A percentile compares a stretch with the other conserved stretches of the same genome.
phyloP scores from a whole-genome alignment of 2,113 vertebrate genomes.

The Bucco capensis region DNA sequence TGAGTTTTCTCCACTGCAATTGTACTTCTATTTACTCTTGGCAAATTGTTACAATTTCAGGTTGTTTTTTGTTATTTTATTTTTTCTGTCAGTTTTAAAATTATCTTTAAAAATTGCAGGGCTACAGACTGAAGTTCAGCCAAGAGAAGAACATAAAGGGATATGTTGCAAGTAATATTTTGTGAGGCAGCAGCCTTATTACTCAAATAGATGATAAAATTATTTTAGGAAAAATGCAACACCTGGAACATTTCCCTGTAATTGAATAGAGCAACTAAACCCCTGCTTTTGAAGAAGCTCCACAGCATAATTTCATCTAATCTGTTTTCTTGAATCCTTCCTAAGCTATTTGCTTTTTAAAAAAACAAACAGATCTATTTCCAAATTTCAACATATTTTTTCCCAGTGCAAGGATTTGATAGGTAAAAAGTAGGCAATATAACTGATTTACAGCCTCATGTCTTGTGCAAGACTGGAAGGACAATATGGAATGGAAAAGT shows the following conservation, averaged over 20 bases:
- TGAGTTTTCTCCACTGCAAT: constrained; percentile 22
- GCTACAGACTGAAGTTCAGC: not conserved
- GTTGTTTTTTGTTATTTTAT: not conserved
- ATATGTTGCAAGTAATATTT: not conserved
- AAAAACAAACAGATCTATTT: not conserved
- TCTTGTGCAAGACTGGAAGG: not conserved
- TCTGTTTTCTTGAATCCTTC: not conserved
- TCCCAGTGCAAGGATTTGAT: not conserved
- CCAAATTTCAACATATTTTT: not conserved
- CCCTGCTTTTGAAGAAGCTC: not conserved
- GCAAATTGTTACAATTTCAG: constrained; percentile 24
- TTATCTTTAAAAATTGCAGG: constrained; percentile 39
- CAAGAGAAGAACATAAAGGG: not conserved
- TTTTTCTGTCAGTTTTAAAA: constrained; percentile 39
- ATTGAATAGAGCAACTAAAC: constrained; percentile 2
- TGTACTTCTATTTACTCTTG: constrained; percentile 55
- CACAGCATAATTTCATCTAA: not conserved
- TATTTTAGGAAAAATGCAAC: constrained; percentile 48
- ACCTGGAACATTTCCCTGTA: constrained; percentile 9
- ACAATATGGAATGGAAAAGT: not conserved
- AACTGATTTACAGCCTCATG: not conserved
- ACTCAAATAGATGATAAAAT: constrained; percentile 44
- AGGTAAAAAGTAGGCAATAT: not conserved
- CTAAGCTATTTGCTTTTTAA: not conserved
- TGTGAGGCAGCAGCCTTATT: not conserved